Evolutionary conservation across 2,797 vertebrate genomes (phyloP), one percentile per base, ranked within the genome.

Genomic region (Remorina albescens): DNA sequence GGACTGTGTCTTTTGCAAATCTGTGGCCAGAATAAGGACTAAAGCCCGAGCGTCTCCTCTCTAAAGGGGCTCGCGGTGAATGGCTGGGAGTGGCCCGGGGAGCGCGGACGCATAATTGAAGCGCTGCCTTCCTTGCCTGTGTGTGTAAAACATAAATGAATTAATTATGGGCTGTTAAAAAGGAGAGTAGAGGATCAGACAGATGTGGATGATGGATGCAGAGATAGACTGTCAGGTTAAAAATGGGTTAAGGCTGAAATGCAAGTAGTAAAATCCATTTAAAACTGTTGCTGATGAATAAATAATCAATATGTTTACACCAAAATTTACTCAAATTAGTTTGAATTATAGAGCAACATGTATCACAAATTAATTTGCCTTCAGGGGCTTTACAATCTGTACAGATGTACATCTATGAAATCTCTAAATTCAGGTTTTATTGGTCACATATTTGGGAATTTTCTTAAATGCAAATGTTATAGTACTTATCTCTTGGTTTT

Each of bases 1-100:
- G 86, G 87, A 86, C 84, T 86, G 86, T 89, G 87, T 85, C 81
- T 81, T 86, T 86, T 86, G 80, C 80, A 87, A 85, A 85, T 89
- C 72, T 80, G 76, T 53, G 72, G 68, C 54, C 66, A 86, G 86
- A 87, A 78, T 60, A 67, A 78, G 78, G 68, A 71, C 71, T 51
- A 73, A 84, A 86, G 83, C 74, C 80, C 5, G 63, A 63, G 84
- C 75, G 87, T 61, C 76, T 76, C 55, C 3, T 61, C 80, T 85
- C 73, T 58, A 46, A 89, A 84, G 71, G 78, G 74, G 81, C 67
- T 78, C 23, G 9, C 0, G 19, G 61, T 88, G 84, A 88, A 82
- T 78, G 82, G 72, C 55, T 58, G 77, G 67, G 80, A 75, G 83
- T 72, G 80, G 81, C 47, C 47, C 80, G 25, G 57, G 36, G 70